Percentiles rank a stretch among this genome's conserved stretches.
Evolutionary conservation across 2,797 vertebrate genomes (phyloP).

Genomic region (Tachyglossus aculeatus): DNA sequence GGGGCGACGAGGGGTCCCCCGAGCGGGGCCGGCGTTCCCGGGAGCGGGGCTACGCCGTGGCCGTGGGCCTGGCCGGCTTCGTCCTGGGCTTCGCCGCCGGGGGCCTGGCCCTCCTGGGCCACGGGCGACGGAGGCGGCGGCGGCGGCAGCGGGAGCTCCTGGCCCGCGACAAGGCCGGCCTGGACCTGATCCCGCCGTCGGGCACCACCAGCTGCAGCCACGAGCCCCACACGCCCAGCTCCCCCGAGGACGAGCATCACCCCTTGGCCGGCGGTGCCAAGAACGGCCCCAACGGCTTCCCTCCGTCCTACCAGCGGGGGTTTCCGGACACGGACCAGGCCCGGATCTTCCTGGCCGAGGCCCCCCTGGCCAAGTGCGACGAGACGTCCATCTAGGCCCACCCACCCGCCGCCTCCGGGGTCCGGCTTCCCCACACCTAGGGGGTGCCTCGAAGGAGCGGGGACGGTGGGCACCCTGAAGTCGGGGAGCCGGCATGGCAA

Average conservation of each 20-base stretch:
- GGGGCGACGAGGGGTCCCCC: constrained; percentile 49
- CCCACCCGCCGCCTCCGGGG: background rate
- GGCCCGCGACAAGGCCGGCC: constrained; percentile 75
- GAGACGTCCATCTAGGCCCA: constrained; percentile 83
- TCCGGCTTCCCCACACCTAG: no score
- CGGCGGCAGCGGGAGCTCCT: constrained; percentile 75
- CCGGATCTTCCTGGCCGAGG: constrained; percentile 75
- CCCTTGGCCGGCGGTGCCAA: constrained; percentile 75
- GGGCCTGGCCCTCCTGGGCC: constrained; percentile 39
- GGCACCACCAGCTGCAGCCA: constrained; percentile 75
- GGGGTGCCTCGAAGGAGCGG: no score
- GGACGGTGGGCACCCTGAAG: background rate
- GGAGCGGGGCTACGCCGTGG: constrained; percentile 64
- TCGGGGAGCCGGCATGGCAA: background rate
- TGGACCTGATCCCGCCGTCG: constrained; percentile 68
- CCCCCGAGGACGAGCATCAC: constrained; percentile 81
- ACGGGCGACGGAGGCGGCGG: constrained; percentile 51
- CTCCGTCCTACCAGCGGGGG: constrained; percentile 67
- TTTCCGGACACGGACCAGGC: constrained; percentile 77
- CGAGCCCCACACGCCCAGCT: constrained; percentile 82
- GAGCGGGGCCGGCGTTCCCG: background rate
- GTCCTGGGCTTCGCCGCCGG: constrained; percentile 72
- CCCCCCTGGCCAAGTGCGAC: constrained; percentile 83
- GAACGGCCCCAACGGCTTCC: constrained; percentile 78
- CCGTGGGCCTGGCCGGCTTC: constrained; percentile 65